Evolutionary conservation across 2,888 invertebrate species (phyloP).

Genomic region (Pelosia muscerda): DNA sequence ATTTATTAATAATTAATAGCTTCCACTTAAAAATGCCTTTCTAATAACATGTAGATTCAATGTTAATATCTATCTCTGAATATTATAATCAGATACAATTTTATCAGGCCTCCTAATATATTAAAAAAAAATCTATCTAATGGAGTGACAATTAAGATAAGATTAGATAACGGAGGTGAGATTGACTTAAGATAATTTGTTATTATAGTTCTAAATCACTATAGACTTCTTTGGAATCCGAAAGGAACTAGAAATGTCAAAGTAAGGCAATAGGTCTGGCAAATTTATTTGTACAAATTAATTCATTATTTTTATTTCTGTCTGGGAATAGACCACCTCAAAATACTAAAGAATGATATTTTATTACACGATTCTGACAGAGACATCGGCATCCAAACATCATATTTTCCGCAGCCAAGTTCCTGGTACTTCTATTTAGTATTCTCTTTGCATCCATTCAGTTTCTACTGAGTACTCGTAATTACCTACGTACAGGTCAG

Average conservation of each 20-base stretch:
- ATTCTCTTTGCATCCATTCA: constrained; percentile 40
- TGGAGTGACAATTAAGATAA: constrained; percentile 1
- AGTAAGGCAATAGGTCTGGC: too few species aligned
- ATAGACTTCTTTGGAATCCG: background rate
- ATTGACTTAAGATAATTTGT: background rate
- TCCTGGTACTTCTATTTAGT: constrained; percentile 38
- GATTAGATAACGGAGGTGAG: constrained; percentile 4
- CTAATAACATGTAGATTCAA: constrained; percentile 2
- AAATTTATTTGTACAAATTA: too few species aligned
- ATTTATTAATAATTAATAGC: constrained; percentile 4
- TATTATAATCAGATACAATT: background rate
- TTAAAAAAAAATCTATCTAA: background rate
- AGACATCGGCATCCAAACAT: constrained; percentile 24
- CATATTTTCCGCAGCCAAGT: constrained; percentile 38
- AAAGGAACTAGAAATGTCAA: background rate
- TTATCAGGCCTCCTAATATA: background rate
- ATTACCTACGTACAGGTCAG: constrained; percentile 53
- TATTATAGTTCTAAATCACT: background rate
- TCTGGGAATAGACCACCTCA: too few species aligned
- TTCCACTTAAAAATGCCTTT: background rate
- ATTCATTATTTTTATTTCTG: too few species aligned
- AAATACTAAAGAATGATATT: background rate
- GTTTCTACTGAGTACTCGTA: constrained; percentile 47
- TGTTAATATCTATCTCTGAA: background rate
- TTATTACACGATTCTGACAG: background rate